Percentiles rank a stretch among this genome's conserved stretches.
Evolutionary conservation across 2,113 vertebrate genomes (phyloP).

Genomic region (Amphiprion percula): DNA sequence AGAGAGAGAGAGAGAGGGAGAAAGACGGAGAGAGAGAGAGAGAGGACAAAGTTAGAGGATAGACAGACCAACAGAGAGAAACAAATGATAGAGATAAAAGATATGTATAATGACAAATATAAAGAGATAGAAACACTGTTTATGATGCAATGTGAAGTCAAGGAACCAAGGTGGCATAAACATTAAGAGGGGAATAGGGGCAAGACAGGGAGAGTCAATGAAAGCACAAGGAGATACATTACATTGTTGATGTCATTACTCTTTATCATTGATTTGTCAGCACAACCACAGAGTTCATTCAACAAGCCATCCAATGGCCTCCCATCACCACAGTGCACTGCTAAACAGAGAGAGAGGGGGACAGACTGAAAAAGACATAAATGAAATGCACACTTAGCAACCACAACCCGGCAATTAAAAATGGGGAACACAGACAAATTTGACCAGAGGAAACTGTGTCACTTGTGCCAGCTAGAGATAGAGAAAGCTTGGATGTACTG

Average conservation of each 20-base stretch:
- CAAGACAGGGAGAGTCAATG: conserved; percentile 54
- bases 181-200: conserved; percentile 21
- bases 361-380: conserved; percentile 26
- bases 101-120: conserved; percentile 69
- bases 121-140: conserved; percentile 67
- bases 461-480: neutral
- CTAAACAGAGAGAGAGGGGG: conserved; percentile 23
- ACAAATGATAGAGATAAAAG: conserved; percentile 75
- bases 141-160: conserved; percentile 62
- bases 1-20: conserved; percentile 63
- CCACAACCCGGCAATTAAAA: conserved; percentile 15
- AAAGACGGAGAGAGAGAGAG: conserved; percentile 10
- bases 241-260: conserved; percentile 79
- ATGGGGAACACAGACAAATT: conserved; percentile 11
- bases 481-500: neutral
- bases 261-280: conserved; percentile 83
- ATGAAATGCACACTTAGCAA: conserved; percentile 40
- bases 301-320: conserved; percentile 69
- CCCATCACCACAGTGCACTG: conserved; percentile 57
- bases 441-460: conserved; percentile 4
- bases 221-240: conserved; percentile 72
- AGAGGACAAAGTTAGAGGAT: conserved; percentile 49
- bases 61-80: conserved; percentile 74
- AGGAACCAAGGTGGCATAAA: conserved; percentile 57
- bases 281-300: conserved; percentile 79